phyloP scores from a whole-genome alignment of 2,888 invertebrate genomes.

The Scaptodrosophila latifasciaeformis region DNA sequence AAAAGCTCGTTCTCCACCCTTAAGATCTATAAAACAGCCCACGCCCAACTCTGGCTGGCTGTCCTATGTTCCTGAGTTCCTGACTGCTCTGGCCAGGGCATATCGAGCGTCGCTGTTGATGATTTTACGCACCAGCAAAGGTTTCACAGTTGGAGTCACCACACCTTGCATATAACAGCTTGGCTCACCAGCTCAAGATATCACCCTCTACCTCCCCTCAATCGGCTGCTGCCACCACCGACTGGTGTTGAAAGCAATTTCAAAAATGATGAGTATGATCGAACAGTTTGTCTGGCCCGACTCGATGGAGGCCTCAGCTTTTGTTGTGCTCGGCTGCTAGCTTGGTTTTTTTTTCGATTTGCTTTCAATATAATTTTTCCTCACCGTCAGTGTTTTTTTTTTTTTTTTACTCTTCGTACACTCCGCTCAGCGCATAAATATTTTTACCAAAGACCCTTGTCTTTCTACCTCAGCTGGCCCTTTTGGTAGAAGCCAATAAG shows the following conservation, averaged over 20 bases:
- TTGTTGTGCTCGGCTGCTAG: conserved; percentile 15
- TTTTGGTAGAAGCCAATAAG: conserved; percentile 66
- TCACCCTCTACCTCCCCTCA: neutral
- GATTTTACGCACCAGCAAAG: conserved; percentile 55
- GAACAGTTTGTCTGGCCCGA: conserved; percentile 43
- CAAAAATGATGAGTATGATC: conserved; percentile 74
- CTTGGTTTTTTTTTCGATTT: conserved; percentile 61
- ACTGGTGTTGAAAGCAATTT: conserved; percentile 74
- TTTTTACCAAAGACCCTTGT: conserved; percentile 28
- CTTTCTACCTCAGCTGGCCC: conserved; percentile 2
- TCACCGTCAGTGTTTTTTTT: conserved; percentile 6
- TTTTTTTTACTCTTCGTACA: neutral
- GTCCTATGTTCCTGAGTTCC: no score
- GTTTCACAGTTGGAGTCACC: conserved; percentile 2
- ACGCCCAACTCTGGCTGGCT: conserved; percentile 11
- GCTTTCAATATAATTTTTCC: conserved; percentile 57
- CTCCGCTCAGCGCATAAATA: conserved; percentile 44
- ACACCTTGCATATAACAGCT: conserved; percentile 22
- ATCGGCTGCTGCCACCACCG: conserved; percentile 18
- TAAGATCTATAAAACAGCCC: conserved; percentile 10
- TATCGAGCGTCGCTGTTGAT: conserved; percentile 64
- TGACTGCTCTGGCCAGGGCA: no score
- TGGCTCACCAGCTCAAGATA: neutral
- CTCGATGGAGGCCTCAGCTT: conserved; percentile 15
- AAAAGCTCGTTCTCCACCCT: conserved; percentile 20